These are phyloP conservation scores for Tympanoctomys barrerae DNA, from an alignment of 2,797 vertebrate species.

Conservation along the genomic window DNA sequence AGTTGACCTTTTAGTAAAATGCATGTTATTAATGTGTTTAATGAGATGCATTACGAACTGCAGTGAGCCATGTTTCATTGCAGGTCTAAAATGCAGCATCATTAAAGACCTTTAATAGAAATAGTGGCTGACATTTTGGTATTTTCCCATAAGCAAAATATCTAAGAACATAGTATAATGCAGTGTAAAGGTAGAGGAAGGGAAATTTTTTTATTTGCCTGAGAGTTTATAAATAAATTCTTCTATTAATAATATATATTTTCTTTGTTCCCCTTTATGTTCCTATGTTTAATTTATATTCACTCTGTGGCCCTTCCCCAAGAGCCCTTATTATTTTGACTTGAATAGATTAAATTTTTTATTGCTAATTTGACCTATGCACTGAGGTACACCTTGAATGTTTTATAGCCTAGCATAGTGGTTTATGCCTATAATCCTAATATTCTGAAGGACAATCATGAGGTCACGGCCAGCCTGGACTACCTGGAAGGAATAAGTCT, in stretches of 20 bases:
- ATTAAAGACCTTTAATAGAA: constrained; percentile 91
- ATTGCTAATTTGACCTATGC: constrained; percentile 10
- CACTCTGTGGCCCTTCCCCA: not conserved
- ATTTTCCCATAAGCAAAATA: constrained; percentile 89
- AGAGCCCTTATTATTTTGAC: constrained; percentile 45
- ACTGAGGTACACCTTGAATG: constrained; percentile 32
- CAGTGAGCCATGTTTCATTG: constrained; percentile 89
- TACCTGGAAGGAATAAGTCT: not conserved
- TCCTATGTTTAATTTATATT: not conserved
- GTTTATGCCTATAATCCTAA: not conserved
- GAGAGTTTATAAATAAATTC: constrained; percentile 68
- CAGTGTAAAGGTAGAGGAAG: constrained; percentile 78
- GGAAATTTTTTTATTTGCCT: constrained; percentile 64
- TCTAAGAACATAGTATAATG: constrained; percentile 75
- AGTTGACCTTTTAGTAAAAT: constrained; percentile 90
- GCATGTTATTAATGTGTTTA: constrained; percentile 90
- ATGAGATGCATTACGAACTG: constrained; percentile 90
- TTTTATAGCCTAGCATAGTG: not conserved
- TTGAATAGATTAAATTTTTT: constrained; percentile 55
- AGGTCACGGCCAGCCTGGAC: not conserved
- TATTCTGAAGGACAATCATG: not conserved
- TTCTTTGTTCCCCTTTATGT: constrained; percentile 20
- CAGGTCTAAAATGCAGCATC: constrained; percentile 88
- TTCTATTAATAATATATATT: constrained; percentile 37
- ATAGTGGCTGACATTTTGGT: constrained; percentile 92